A percentile compares a stretch with the other conserved stretches of the same genome.
These are phyloP conservation scores for Pelodiscus sinensis DNA, from an alignment of 2,113 vertebrate genomes.

Conservation along the genomic window DNA sequence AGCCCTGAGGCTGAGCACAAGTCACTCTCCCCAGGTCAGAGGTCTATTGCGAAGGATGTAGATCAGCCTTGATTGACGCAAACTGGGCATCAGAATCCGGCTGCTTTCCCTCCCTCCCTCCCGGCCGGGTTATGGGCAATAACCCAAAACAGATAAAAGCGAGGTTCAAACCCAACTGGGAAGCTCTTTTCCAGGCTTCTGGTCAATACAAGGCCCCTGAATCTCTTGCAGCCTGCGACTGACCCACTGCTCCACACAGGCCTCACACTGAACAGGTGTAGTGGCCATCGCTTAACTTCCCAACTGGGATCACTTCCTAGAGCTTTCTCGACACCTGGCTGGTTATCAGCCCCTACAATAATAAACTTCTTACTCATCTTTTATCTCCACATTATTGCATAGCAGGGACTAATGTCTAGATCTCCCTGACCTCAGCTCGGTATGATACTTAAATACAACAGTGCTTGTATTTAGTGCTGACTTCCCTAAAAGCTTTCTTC, in stretches of 20 bases:
- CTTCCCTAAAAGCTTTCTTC: not conserved
- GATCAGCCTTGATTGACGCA: not conserved
- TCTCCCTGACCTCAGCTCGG: not conserved
- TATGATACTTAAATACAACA: not conserved
- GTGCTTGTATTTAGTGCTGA: not conserved
- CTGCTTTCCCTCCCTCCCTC: not conserved
- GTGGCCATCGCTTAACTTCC: not conserved
- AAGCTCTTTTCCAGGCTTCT: not conserved
- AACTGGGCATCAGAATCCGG: not conserved
- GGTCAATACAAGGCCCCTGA: not conserved
- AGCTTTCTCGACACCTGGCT: not conserved
- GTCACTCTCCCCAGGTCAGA: not conserved
- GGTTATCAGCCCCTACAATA: not conserved
- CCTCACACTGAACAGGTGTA: not conserved
- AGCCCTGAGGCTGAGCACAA: not conserved
- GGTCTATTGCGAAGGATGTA: not conserved
- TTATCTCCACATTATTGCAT: not conserved
- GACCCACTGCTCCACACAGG: not conserved
- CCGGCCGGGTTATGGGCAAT: not conserved
- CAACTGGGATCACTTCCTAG: not conserved
- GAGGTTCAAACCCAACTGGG: not conserved
- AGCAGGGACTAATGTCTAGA: not conserved
- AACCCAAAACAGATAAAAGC: not conserved
- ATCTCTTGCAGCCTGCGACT: fast-evolving
- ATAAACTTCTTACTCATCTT: not conserved